phyloP scores from a whole-genome alignment of 2,888 invertebrate species.

The Mimumesa dahlbomi region DNA sequence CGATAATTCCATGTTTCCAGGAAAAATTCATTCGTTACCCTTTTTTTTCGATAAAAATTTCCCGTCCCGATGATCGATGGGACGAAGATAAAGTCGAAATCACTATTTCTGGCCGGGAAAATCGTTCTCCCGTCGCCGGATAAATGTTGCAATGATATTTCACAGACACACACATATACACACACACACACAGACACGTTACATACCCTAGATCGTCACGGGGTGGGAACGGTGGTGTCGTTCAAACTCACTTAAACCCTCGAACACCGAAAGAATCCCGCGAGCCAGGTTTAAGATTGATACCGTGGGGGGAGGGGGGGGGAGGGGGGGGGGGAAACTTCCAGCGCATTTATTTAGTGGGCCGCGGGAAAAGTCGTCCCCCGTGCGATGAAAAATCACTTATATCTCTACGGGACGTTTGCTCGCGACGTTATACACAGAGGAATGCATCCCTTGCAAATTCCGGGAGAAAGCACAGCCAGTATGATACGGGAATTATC shows the following conservation, averaged over 20 bases:
- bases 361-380: slow-evolving; percentile 43
- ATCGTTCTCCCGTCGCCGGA: slow-evolving; percentile 28
- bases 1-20: no score
- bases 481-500: no score
- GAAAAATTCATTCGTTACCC: no score
- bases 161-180: slow-evolving; percentile 17
- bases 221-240: slow-evolving; percentile 23
- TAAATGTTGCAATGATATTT: slow-evolving; percentile 53
- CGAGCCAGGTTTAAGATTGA: slow-evolving; percentile 49
- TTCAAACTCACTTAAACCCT: slow-evolving; percentile 55
- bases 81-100: slow-evolving; percentile 2
- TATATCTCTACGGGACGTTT: slow-evolving; percentile 53
- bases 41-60: no score
- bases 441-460: slow-evolving; percentile 9
- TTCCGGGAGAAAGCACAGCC: no score
- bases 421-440: slow-evolving; percentile 45
- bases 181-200: no score
- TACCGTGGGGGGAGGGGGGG: no score
- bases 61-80: no score
- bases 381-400: slow-evolving; percentile 54
- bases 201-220: no score
- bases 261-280: slow-evolving; percentile 36
- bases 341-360: slow-evolving; percentile 69
- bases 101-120: slow-evolving; percentile 7
- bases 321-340: no score